Percentiles rank a stretch among this genome's conserved stretches.
Evolutionary conservation across 2,888 invertebrate species (phyloP).

Genomic region (Spodoptera exigua): DNA sequence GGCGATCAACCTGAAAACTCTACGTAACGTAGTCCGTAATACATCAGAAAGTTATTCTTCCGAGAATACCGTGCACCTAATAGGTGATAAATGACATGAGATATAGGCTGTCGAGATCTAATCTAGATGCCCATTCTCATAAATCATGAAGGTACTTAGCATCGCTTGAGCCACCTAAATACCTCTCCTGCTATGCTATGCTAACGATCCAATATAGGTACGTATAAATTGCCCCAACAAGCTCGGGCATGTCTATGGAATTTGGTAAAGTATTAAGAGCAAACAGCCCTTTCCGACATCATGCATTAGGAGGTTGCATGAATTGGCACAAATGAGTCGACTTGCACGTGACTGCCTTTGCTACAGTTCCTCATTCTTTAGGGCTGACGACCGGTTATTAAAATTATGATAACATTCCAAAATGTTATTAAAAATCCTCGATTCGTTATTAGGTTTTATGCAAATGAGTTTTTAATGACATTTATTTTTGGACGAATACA

Average conservation of each 20-base stretch:
- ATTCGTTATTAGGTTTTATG: slow-evolving; percentile 13
- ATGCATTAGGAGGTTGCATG: slow-evolving; percentile 56
- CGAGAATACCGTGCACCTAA: background rate
- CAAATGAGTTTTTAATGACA: slow-evolving; percentile 5
- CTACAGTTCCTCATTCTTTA: slow-evolving; percentile 61
- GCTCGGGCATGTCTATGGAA: slow-evolving; percentile 42
- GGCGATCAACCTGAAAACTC: too few species aligned
- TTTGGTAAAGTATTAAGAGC: slow-evolving; percentile 40
- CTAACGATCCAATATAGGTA: slow-evolving; percentile 27
- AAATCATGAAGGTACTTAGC: slow-evolving; percentile 34
- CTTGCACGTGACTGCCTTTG: slow-evolving; percentile 66
- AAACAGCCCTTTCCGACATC: slow-evolving; percentile 29
- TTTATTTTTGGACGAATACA: slow-evolving; percentile 14
- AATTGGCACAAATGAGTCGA: slow-evolving; percentile 70
- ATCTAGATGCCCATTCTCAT: slow-evolving; percentile 28
- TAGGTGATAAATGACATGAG: background rate
- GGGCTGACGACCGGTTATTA: slow-evolving; percentile 50
- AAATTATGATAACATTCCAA: background rate
- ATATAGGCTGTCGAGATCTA: slow-evolving; percentile 7
- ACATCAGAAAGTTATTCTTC: background rate
- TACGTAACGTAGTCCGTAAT: too few species aligned
- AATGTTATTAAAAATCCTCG: background rate
- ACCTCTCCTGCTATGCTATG: slow-evolving; percentile 17
- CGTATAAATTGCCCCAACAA: slow-evolving; percentile 21
- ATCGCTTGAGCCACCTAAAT: slow-evolving; percentile 26